Evolutionary conservation across 2,888 invertebrate species (phyloP), one percentile per base, ranked within the genome.

Genomic region (Tinea pellionella): DNA sequence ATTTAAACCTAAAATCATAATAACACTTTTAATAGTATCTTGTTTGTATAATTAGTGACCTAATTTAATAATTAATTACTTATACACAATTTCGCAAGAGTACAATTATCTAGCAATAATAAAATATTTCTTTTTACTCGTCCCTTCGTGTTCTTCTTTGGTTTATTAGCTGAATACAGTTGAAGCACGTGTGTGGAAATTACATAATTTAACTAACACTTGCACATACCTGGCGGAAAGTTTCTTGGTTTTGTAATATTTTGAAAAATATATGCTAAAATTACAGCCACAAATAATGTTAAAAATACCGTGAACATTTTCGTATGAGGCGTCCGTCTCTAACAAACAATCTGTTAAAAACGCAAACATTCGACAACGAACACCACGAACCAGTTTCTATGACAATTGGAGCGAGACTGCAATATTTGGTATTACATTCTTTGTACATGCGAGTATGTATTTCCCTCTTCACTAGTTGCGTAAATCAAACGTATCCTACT

Each of bases 221-320:
- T 37, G 2, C n/a, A 37, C 37, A 37, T 74, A 89, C 89, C 89
- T 67, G 89, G 89, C 1, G 89, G 89, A 70, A 76, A 89, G 59
- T 79, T 78, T 63, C 69, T 74, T 0, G 89, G 89, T 65, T 84
- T 88, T 24, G 69, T 68, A 19, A 75, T 72, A 51, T 67, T 66
- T 16, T 12, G 67, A 29, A 37, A 69, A 9, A 18, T 67, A 58
- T 11, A 68, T 13, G 65, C 63, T 58, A 65, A 61, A 19, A 67
- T 65, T 18, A 66, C 62, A 30, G 70, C 61, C 37, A 68, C 57
- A 59, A 64, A 61, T 61, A 69, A 58, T 55, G 66, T 59, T 43
- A 68, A 53, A 15, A 65, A 60, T 56, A 55, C 60, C 24, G 61
- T 59, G 60, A 69, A 64, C 69, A 69, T 69, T 63, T 64, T 57